Conservation (phyloP, 2,888 invertebrate species). For the Drosophila paramelanica region DNA sequence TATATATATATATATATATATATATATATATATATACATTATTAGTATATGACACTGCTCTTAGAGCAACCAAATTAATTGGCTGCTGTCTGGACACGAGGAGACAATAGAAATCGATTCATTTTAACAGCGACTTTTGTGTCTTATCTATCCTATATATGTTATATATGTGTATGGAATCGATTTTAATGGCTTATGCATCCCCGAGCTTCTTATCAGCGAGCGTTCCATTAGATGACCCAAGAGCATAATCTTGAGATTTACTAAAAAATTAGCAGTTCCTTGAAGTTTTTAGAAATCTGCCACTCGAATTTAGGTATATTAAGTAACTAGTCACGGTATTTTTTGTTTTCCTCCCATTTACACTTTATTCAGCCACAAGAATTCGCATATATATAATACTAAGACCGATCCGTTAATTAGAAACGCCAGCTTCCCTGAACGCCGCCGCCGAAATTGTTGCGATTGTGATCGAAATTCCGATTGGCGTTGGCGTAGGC, state of each 20-base stretch:
- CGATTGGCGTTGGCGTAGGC: conserved; percentile 70
- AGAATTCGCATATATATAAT: neutral
- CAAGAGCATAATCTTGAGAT: conserved; percentile 6
- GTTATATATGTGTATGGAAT: neutral
- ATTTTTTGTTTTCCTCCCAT: neutral
- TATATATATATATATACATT: neutral
- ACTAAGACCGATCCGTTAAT: neutral
- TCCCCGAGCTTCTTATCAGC: conserved; percentile 22
- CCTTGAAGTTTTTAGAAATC: neutral
- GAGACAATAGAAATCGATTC: conserved; percentile 2
- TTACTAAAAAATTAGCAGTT: conserved; percentile 1
- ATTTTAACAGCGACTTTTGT: neutral
- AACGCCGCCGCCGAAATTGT: conserved; percentile 61
- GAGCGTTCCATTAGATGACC: conserved; percentile 5
- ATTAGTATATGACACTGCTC: too few species aligned
- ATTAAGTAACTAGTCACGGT: conserved; percentile 9
- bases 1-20: neutral
- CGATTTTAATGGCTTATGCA: conserved; percentile 4
- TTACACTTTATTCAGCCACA: conserved; percentile 8
- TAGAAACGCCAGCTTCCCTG: conserved; percentile 57
- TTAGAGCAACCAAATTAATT: neutral
- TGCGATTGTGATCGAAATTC: conserved; percentile 66
- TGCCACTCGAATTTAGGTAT: neutral
- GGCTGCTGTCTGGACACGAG: neutral
- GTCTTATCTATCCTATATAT: conserved; percentile 15